A percentile compares a stretch with the other conserved stretches of the same genome.
These are phyloP conservation scores for Hirundichthys speculiger DNA, from an alignment of 2,113 vertebrate genomes.

Conservation along the genomic window DNA sequence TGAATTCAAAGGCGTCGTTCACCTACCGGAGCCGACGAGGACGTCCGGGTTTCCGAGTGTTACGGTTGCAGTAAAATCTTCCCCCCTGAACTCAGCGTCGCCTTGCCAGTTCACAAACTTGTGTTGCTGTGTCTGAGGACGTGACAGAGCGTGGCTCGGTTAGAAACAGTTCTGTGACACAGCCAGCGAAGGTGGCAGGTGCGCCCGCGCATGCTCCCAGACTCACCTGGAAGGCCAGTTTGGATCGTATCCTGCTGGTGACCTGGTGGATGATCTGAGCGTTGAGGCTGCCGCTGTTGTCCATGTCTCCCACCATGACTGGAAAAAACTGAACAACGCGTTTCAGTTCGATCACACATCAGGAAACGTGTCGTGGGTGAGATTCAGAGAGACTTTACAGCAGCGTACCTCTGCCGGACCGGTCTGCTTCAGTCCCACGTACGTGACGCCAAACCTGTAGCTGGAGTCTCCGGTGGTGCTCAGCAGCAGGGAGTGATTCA, in stretches of 20 bases:
- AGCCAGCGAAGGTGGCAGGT: too few species aligned
- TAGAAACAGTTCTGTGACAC: too few species aligned
- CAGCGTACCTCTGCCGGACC: constrained; percentile 86
- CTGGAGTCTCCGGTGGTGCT: constrained; percentile 88
- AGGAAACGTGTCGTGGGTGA: too few species aligned
- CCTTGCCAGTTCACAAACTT: constrained; percentile 93
- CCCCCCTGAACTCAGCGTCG: constrained; percentile 86
- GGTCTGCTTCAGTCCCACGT: constrained; percentile 86
- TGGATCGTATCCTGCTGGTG: constrained; percentile 80
- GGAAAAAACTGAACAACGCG: constrained; percentile 82
- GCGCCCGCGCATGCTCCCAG: too few species aligned
- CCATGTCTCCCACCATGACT: constrained; percentile 89
- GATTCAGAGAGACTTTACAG: too few species aligned
- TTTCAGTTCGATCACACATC: too few species aligned
- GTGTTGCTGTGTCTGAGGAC: constrained; percentile 85
- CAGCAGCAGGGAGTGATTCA: constrained; percentile 87
- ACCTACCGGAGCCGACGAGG: constrained; percentile 86
- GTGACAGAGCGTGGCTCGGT: background rate
- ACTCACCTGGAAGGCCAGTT: constrained; percentile 88
- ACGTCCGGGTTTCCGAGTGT: constrained; percentile 90
- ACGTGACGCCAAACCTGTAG: constrained; percentile 89
- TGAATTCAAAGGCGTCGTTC: background rate
- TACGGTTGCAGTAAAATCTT: constrained; percentile 86
- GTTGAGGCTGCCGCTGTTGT: constrained; percentile 89
- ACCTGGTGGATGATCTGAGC: constrained; percentile 91